phyloP scores from a whole-genome alignment of 2,888 invertebrate genomes.

The Yponomeuta sedellus region DNA sequence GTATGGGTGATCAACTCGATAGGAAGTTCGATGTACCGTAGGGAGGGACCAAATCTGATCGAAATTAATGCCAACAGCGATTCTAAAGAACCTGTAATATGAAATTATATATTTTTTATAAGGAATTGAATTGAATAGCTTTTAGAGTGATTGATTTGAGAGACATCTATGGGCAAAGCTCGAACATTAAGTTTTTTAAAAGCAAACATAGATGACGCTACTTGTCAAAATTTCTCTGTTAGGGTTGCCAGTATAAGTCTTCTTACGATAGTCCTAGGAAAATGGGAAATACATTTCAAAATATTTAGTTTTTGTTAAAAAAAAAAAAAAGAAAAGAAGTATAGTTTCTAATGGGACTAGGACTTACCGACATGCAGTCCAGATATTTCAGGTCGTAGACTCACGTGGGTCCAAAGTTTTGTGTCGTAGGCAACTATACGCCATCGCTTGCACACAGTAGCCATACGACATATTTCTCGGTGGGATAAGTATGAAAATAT shows the following conservation, averaged over 20 bases:
- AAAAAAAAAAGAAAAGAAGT: too few relatives aligned
- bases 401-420: slow-evolving; percentile 95
- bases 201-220: slow-evolving; percentile 3
- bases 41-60: slow-evolving; percentile 89
- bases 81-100: slow-evolving; percentile 84
- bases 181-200: not conserved
- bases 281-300: not conserved
- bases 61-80: slow-evolving; percentile 91
- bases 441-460: slow-evolving; percentile 97
- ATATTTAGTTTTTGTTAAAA: not conserved
- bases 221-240: slow-evolving; percentile 18
- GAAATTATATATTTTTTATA: not conserved
- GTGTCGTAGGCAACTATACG: slow-evolving; percentile 96
- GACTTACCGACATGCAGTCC: slow-evolving; percentile 88
- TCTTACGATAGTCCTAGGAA: not conserved
- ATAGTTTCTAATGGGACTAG: not conserved
- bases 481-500: slow-evolving; percentile 96
- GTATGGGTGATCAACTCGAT: slow-evolving; percentile 98
- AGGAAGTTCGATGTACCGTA: slow-evolving; percentile 94
- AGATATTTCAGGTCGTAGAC: slow-evolving; percentile 96
- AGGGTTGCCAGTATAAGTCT: not conserved
- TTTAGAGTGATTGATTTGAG: not conserved
- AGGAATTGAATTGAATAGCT: not conserved
- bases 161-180: slow-evolving; percentile 26
- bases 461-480: slow-evolving; percentile 94